Evolutionary conservation across 2,888 invertebrate genomes (phyloP).

Genomic region (Plutella xylostella): DNA sequence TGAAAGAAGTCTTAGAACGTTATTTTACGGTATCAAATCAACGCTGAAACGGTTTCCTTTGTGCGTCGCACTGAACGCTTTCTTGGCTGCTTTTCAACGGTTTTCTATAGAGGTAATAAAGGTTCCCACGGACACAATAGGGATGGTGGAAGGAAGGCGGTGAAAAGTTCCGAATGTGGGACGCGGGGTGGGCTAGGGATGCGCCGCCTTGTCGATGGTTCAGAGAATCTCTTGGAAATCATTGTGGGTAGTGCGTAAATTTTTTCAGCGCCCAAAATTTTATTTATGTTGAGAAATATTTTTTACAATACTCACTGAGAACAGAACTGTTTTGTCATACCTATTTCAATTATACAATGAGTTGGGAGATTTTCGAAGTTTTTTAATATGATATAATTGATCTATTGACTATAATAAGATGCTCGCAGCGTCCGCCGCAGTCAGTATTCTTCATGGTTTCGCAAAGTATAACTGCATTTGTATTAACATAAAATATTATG

Average conservation of each 20-base stretch:
- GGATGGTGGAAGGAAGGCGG: constrained; percentile 52
- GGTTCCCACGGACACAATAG: constrained; percentile 67
- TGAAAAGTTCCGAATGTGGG: constrained; percentile 68
- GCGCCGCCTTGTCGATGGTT: constrained; percentile 19
- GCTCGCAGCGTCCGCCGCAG: no score
- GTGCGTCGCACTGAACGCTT: constrained; percentile 62
- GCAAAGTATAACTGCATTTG: not conserved
- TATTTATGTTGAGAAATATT: no score
- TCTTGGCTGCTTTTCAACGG: constrained; percentile 60
- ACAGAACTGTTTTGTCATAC: no score
- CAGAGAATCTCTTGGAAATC: no score
- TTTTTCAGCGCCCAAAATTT: no score
- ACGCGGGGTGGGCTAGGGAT: constrained; percentile 49
- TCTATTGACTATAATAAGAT: no score
- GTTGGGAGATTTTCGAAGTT: no score
- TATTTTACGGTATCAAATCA: constrained; percentile 37
- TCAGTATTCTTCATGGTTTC: no score
- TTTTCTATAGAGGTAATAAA: constrained; percentile 68
- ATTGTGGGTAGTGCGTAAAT: no score
- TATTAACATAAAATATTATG: not conserved
- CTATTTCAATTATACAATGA: no score
- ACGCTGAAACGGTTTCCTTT: constrained; percentile 42
- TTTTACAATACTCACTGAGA: no score
- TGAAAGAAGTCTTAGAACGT: constrained; percentile 44
- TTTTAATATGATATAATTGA: no score